A percentile compares a stretch with the other conserved stretches of the same genome.
phyloP scores from a whole-genome alignment of 2,113 vertebrate species.

The Cettia cetti region DNA sequence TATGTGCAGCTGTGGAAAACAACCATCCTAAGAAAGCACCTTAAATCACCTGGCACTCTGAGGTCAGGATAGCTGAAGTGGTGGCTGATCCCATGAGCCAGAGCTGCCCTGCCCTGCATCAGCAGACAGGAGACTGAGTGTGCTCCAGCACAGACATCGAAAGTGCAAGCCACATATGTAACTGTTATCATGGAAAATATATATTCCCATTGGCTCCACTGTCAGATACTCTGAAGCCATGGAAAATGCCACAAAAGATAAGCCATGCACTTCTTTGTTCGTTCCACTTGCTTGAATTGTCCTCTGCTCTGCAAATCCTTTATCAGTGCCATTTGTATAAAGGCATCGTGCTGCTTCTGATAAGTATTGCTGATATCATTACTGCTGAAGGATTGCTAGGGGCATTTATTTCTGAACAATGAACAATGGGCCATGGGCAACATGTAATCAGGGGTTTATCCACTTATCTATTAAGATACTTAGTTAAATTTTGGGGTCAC shows the following conservation, averaged over 20 bases:
- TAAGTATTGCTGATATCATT: slow-evolving; percentile 19
- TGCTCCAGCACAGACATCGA: not conserved
- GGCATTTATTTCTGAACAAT: slow-evolving; percentile 14
- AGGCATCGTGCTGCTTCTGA: slow-evolving; percentile 23
- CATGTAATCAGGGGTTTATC: not conserved
- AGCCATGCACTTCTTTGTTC: slow-evolving; percentile 25
- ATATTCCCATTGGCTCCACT: slow-evolving; percentile 23
- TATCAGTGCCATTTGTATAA: slow-evolving; percentile 8
- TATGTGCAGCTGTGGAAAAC: not conserved
- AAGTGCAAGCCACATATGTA: not conserved
- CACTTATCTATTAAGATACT: not conserved
- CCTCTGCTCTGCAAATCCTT: not conserved
- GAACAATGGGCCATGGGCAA: not conserved
- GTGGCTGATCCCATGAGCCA: not conserved
- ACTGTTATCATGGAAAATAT: slow-evolving; percentile 33
- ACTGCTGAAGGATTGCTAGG: not conserved
- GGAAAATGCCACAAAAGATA: slow-evolving; percentile 56
- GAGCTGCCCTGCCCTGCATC: not conserved
- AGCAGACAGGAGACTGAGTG: not conserved
- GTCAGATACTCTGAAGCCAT: slow-evolving; percentile 33
- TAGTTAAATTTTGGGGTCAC: not conserved
- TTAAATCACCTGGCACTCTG: not conserved
- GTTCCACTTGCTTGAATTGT: not conserved
- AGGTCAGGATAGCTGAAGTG: not conserved
- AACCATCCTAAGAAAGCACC: not conserved